These are phyloP conservation scores for Aplocera efformata DNA, from an alignment of 2,888 invertebrate genomes.

Conservation along the genomic window DNA sequence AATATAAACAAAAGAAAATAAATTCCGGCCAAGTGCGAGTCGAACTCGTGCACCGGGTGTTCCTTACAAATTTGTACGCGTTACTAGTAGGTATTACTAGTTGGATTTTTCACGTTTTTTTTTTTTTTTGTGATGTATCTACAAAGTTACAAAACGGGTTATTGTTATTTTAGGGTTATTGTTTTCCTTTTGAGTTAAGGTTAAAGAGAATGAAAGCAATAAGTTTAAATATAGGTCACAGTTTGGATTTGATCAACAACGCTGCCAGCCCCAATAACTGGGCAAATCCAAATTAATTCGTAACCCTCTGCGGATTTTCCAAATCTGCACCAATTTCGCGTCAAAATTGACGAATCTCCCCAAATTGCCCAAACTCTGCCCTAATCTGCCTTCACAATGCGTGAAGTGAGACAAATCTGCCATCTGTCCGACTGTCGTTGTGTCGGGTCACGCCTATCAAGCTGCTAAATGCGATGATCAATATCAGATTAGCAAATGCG, in stretches of 20 bases:
- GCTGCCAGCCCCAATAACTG: conserved; percentile 2
- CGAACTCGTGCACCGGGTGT: too few species aligned
- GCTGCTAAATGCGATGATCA: conserved; percentile 44
- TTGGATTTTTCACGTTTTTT: too few species aligned
- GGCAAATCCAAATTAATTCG: conserved; percentile 23
- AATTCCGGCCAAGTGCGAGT: too few species aligned
- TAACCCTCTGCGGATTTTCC: conserved; percentile 37
- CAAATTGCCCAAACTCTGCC: conserved; percentile 38
- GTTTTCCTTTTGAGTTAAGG: too few species aligned
- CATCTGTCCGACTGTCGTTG: conserved; percentile 45
- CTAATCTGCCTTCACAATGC: conserved; percentile 34
- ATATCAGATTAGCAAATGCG: conserved; percentile 50
- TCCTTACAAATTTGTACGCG: too few species aligned
- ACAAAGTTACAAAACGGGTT: too few species aligned
- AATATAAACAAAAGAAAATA: too few species aligned
- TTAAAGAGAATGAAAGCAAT: too few species aligned
- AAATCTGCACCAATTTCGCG: conserved; percentile 53
- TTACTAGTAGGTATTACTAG: too few species aligned
- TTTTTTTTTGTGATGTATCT: too few species aligned
- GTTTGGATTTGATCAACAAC: neutral
- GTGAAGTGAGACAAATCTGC: conserved; percentile 40
- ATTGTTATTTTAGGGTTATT: too few species aligned
- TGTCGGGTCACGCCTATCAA: conserved; percentile 51
- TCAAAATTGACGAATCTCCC: conserved; percentile 59
- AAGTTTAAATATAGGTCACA: neutral